Evolutionary conservation across 2,113 vertebrate species (phyloP), one percentile per base, ranked within the genome.

Genomic region (Paramormyrops kingsleyae): DNA sequence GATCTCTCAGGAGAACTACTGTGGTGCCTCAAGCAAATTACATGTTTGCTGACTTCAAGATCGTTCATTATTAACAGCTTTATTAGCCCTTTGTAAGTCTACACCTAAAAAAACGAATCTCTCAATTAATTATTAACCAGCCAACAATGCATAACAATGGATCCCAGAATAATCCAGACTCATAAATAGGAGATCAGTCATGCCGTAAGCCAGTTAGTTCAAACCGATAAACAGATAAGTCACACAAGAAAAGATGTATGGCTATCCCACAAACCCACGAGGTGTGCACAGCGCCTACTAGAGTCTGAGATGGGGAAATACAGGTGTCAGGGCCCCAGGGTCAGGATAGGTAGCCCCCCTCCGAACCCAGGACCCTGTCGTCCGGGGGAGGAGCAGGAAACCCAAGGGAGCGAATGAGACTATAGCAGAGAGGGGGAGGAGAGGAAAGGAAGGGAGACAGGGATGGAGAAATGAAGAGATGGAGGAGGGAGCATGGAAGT

Each of bases 401-500:
- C 53, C 44, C 70, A 42, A 70, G 59, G 15, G 13, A 50, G 59
- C 7, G 21, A 6, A 93, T 91, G 88, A 92, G 24, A 93, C 91
- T 52, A 52, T 8, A 59, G 46, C 47, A 90, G 89, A 53, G 88
- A 87, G 70, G 13, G 84, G 80, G 87, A 56, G 52, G 42, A 35
- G 35, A 89, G 7, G 6, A 52, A 31, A 47, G 62, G 39, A 27
- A 47, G 80, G 42, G 66, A 50, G 56, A 88, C 88, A 39, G 27
- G 15, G 39, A 89, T 35, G 87, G 44, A 77, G n/a, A 66, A 83
- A 24, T 44, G 17, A 62, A 56, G 35, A 87, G 35, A 83, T 44
- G 89, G 74, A 66, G 70, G 17, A 86, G 46, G 49, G 46, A 31
- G 87, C 0, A 80, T 9, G 83, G 74, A 90, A 84, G 90, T 59